Evolutionary conservation across 1,140 invertebrate genomes (phyloP).

Genomic region (Drosophila fuyamai): DNA sequence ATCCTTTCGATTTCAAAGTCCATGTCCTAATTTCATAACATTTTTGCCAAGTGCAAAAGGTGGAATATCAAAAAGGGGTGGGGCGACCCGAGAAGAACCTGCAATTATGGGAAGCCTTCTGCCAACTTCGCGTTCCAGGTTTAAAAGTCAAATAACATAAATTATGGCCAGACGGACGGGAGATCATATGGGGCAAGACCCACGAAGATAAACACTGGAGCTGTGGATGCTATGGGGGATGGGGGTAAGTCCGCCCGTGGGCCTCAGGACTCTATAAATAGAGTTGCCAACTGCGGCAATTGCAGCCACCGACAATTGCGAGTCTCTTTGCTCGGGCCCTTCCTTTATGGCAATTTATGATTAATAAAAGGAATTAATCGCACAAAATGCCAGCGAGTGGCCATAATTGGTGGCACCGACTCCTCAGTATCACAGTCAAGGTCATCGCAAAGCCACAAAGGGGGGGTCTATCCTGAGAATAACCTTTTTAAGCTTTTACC

Average conservation of each 20-base stretch:
- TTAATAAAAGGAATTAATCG: constrained; percentile 68
- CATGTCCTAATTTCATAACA: background rate
- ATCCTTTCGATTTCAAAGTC: background rate
- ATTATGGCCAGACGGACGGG: constrained; percentile 62
- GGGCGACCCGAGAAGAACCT: constrained; percentile 28
- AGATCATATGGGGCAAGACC: constrained; percentile 26
- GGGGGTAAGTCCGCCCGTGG: constrained; percentile 17
- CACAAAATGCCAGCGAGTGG: constrained; percentile 25
- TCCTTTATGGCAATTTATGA: constrained; percentile 68
- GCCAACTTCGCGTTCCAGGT: constrained; percentile 28
- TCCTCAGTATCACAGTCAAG: constrained; percentile 21
- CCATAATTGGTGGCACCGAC: constrained; percentile 29
- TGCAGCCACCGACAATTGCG: constrained; percentile 56
- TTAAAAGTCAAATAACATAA: constrained; percentile 80
- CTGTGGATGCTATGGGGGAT: background rate
- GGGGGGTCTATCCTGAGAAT: background rate
- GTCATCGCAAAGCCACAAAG: constrained; percentile 1
- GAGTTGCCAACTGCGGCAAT: constrained; percentile 35
- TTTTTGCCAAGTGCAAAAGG: constrained; percentile 10
- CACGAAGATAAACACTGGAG: constrained; percentile 14
- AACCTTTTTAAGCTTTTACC: background rate
- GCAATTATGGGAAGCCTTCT: constrained; percentile 61
- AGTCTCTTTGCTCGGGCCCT: constrained; percentile 15
- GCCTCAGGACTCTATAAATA: constrained; percentile 66
- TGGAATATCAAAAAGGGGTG: constrained; percentile 2